Evolutionary conservation across 2,113 vertebrate genomes (phyloP).

Genomic region (Cyprinus carpio): DNA sequence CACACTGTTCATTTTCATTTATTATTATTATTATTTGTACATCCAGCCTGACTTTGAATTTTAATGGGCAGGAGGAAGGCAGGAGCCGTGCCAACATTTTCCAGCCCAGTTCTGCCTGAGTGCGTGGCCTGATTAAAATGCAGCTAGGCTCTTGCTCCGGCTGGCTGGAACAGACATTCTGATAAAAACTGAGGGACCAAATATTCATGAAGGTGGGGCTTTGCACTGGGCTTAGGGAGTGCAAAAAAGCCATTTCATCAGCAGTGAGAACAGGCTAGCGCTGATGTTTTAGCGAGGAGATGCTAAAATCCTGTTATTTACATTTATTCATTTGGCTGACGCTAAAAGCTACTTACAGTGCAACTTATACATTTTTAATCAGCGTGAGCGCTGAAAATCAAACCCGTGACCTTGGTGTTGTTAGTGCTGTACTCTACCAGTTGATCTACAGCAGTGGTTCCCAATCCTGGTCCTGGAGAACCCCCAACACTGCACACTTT

Average conservation of each 20-base stretch:
- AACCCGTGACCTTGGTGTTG: constrained; percentile 16
- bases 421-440: background rate
- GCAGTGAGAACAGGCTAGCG: background rate
- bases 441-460: too few relatives aligned
- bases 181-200: constrained; percentile 61
- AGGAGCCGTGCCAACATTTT: constrained; percentile 64
- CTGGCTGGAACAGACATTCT: constrained; percentile 71
- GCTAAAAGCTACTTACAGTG: constrained; percentile 16
- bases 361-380: constrained; percentile 32
- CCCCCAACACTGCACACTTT: too few relatives aligned
- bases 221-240: constrained; percentile 19
- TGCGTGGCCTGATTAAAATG: constrained; percentile 76
- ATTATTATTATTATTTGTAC: constrained; percentile 73
- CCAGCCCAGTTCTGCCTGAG: constrained; percentile 74
- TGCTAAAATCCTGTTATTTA: constrained; percentile 28
- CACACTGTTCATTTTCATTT: constrained; percentile 61
- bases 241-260: constrained; percentile 26
- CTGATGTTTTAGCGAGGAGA: too few relatives aligned
- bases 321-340: constrained; percentile 21
- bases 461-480: too few relatives aligned
- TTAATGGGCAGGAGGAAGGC: constrained; percentile 64
- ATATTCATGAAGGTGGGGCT: constrained; percentile 65
- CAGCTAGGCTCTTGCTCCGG: constrained; percentile 62
- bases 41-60: constrained; percentile 68
- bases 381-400: constrained; percentile 5